Conservation (phyloP, 2,888 invertebrate genomes). For the Drosophila emarginata region DNA sequence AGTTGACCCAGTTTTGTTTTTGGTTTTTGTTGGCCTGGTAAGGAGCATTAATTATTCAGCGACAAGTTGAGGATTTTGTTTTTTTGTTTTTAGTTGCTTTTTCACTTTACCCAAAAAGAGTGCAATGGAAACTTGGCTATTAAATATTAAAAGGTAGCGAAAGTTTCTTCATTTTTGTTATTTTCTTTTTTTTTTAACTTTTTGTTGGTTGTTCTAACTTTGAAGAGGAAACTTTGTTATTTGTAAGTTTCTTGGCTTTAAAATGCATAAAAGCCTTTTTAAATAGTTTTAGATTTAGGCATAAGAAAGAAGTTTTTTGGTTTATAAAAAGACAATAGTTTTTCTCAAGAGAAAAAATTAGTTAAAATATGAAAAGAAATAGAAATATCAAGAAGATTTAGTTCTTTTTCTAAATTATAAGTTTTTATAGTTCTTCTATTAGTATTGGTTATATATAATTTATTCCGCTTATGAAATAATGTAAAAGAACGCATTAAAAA, state of each 20-base stretch:
- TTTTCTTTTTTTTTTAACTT: neutral
- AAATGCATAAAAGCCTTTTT: neutral
- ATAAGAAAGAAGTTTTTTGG: too few relatives aligned
- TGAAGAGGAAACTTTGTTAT: neutral
- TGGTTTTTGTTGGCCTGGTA: conserved; percentile 33
- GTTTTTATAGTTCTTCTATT: too few relatives aligned
- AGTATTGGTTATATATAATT: too few relatives aligned
- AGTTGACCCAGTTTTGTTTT: conserved; percentile 64
- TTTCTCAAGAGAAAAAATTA: too few relatives aligned
- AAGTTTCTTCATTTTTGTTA: conserved; percentile 23
- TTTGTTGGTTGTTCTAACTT: neutral
- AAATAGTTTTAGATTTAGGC: neutral
- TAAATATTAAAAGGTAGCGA: conserved; percentile 37
- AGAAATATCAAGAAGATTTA: too few relatives aligned
- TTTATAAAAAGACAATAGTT: too few relatives aligned
- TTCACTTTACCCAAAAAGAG: neutral
- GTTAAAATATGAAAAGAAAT: too few relatives aligned
- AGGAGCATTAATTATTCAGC: conserved; percentile 69
- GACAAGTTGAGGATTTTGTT: conserved; percentile 30
- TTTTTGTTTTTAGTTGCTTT: neutral
- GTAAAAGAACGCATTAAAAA: too few relatives aligned
- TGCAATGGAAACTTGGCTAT: conserved; percentile 18
- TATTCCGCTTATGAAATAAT: too few relatives aligned
- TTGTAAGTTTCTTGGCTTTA: neutral
- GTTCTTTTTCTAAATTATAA: too few relatives aligned